phyloP scores from a whole-genome alignment of 2,113 vertebrate species.

The Peromyscus maniculatus region DNA sequence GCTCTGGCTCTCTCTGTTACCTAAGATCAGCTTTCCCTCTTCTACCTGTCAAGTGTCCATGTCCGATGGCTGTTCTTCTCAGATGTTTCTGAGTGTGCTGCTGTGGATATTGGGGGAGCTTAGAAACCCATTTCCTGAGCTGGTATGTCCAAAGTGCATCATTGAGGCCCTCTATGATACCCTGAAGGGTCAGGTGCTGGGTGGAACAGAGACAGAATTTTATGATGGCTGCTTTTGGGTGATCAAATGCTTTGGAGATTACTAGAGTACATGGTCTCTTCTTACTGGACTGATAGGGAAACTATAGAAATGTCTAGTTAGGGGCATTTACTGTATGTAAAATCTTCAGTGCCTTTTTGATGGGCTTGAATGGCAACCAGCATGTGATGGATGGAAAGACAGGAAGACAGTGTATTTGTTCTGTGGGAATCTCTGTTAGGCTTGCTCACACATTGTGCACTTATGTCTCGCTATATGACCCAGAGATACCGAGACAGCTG shows the following conservation, averaged over 20 bases:
- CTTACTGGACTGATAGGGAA: not conserved
- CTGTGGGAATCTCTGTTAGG: rapidly evolving
- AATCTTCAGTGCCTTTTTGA: not conserved
- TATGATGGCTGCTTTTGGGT: not conserved
- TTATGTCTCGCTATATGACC: not conserved
- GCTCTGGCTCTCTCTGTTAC: not conserved
- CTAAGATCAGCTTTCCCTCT: not conserved
- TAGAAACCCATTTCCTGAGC: not conserved
- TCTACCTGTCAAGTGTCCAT: not conserved
- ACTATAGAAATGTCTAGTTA: not conserved
- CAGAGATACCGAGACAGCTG: not conserved
- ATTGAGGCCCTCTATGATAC: not conserved
- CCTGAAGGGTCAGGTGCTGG: not conserved
- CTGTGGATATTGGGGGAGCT: not conserved
- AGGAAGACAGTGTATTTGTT: not conserved
- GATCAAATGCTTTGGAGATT: not conserved
- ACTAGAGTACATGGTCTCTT: not conserved
- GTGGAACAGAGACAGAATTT: not conserved
- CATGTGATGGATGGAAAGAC: not conserved
- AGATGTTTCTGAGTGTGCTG: not conserved
- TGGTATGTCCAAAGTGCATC: not conserved
- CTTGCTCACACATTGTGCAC: not conserved
- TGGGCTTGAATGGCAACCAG: not conserved
- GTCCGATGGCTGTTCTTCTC: not conserved
- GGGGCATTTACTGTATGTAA: not conserved